Evolutionary conservation across 2,888 invertebrate genomes (phyloP), one percentile per base, ranked within the genome.

Genomic region (Drosophila neutralis): DNA sequence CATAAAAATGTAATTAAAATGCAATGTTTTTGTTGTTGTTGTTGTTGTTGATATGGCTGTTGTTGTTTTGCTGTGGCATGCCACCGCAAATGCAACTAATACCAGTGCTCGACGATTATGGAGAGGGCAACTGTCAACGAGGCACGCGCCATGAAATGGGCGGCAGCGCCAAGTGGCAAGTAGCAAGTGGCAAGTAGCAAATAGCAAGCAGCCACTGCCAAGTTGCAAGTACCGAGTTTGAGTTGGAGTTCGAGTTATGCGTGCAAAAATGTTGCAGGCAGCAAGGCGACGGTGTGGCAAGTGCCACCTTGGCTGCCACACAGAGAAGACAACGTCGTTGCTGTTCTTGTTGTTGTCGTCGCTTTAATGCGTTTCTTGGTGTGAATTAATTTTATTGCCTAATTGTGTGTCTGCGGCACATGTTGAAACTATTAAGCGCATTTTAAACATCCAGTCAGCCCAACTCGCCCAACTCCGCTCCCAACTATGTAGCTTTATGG

Each of bases 341-440:
- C 24, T 53, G 53, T 35, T 52, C 10, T 29, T 24, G 38, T 56
- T 56, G 38, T 51, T 66, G 40, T 27, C 36, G 42, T 69, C 42
- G 64, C 65, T 72, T 87, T 79, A 82, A 86, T 83, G 80, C 73
- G 75, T 87, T 89, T 82, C 82, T 90, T 87, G 87, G 91, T 89
- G 92, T 84, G 91, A 91, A 91, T 91, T 91, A 88, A 91, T 91
- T 91, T 91, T 91, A 91, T 88, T 87, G 83, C 91, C 86, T 79
- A 84, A 87, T 91, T 90, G 90, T 90, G 78, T 85, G 80, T 83
- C 83, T 82, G 74, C 87, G 83, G 73, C 86, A 92, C 92, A 92
- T 92, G 91, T 88, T 92, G 92, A 89, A 92, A 90, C 91, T 90
- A 92, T 92, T 91, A 92, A 92, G 89, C 88, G 92, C 73, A 78